Evolutionary conservation across 2,888 invertebrate genomes (phyloP).

Genomic region (Ligdia adustata): DNA sequence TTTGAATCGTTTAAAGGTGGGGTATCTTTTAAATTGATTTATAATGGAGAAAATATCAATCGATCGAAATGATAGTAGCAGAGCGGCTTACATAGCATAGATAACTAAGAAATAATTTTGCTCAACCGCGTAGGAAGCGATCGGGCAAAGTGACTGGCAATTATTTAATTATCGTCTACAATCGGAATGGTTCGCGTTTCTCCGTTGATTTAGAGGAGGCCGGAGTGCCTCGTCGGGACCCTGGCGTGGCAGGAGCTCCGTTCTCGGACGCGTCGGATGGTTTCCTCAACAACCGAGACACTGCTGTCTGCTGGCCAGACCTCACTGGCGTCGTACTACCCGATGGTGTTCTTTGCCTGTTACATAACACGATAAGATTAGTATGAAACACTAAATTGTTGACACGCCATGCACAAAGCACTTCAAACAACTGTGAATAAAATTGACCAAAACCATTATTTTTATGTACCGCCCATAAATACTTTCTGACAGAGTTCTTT

Average conservation of each 20-base stretch:
- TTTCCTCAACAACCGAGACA: slow-evolving; percentile 86
- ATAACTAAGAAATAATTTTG: slow-evolving; percentile 30
- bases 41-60: slow-evolving; percentile 32
- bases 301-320: slow-evolving; percentile 85
- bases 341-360: slow-evolving; percentile 90
- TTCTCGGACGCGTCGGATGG: slow-evolving; percentile 88
- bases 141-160: slow-evolving; percentile 24
- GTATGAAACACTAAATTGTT: slow-evolving; percentile 15
- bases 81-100: slow-evolving; percentile 57
- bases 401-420: slow-evolving; percentile 41
- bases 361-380: slow-evolving; percentile 31
- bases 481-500: neutral
- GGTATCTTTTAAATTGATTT: slow-evolving; percentile 35
- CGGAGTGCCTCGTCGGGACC: slow-evolving; percentile 69
- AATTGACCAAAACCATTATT: slow-evolving; percentile 35
- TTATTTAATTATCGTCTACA: slow-evolving; percentile 74
- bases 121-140: slow-evolving; percentile 25
- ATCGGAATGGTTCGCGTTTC: slow-evolving; percentile 89
- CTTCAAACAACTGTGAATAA: slow-evolving; percentile 32
- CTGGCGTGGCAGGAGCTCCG: slow-evolving; percentile 77
- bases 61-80: slow-evolving; percentile 41
- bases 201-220: slow-evolving; percentile 75
- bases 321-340: slow-evolving; percentile 90
- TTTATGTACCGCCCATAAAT: slow-evolving; percentile 18
- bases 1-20: slow-evolving; percentile 36